Evolutionary conservation across 2,888 invertebrate genomes (phyloP), one percentile per base, ranked within the genome.

Genomic region (Eudasyphora cyanicolor): DNA sequence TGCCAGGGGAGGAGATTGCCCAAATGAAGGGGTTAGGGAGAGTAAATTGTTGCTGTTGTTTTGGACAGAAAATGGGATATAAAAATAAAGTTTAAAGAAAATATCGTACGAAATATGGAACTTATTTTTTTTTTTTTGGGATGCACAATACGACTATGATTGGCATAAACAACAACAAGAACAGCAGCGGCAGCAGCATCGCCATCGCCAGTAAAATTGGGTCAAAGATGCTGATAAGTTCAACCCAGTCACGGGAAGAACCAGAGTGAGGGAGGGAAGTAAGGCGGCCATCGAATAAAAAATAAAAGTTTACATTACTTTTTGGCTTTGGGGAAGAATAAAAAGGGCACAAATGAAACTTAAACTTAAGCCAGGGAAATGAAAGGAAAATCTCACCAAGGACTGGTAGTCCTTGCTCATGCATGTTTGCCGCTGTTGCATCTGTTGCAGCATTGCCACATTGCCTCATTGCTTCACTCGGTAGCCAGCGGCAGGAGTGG

Each of bases 161-260:
- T 62, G 62, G 29, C 62, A 62, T 57, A 62, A 32, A 62, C 62
- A 62, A 35, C 29, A 35, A 6, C 49, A 21, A 54, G 8, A 21
- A 6, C 54, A 21, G 10, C 32, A 49, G n/a, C n/a, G n/a, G n/a
- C 17, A 62, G 7, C 57, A 64, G 57, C 17, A n/a, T n/a, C n/a
- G n/a, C n/a, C n/a, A n/a, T n/a, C n/a, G 42, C 27, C 35, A 35
- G 45, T 14, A 73, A 83, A 84, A 84, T 71, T 84, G 75, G 83
- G 83, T 84, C 83, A 84, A 77, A 84, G 74, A 84, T 84, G 82
- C 78, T 82, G 82, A 84, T 84, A 84, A 84, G 80, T 78, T 80
- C 77, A 32, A 8, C 49, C 17, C 19, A 5, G 14, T 10, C 35
- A 51, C 42, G n/a, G n/a, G n/a, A 78, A 75, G 69, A 12, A 75